A percentile compares a stretch with the other conserved stretches of the same genome.
Evolutionary conservation across 2,797 vertebrate species (phyloP).

Genomic region (Prunella strophiata): DNA sequence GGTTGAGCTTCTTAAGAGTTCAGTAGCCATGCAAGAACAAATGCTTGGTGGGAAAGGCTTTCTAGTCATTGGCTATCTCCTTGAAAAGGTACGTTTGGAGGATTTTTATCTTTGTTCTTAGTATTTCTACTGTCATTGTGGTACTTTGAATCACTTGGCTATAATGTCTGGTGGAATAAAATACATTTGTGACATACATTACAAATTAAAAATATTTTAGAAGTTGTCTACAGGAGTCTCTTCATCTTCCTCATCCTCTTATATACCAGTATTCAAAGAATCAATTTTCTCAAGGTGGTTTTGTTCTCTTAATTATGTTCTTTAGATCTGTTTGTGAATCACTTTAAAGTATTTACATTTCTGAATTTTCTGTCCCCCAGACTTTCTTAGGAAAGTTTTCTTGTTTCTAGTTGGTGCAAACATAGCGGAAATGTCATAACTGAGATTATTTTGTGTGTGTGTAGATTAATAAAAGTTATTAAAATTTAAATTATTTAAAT

Average conservation of each 20-base stretch:
- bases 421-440: rapidly evolving
- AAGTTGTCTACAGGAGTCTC: background rate
- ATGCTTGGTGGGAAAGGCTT: constrained; percentile 90
- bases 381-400: background rate
- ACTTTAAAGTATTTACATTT: background rate
- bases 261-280: background rate
- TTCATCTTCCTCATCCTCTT: background rate
- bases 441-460: background rate
- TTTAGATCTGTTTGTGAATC: background rate
- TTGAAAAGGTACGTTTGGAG: constrained; percentile 82
- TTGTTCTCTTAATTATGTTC: background rate
- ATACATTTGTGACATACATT: background rate
- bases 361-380: background rate
- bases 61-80: constrained; percentile 87
- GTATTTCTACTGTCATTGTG: background rate
- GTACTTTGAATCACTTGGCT: background rate
- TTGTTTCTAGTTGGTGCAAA: background rate
- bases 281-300: background rate
- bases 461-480: background rate
- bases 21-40: constrained; percentile 90
- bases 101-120: background rate
- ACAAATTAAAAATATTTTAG: background rate
- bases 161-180: background rate
- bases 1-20: constrained; percentile 88
- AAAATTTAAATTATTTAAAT: too few relatives aligned